Conservation (phyloP, 2,888 invertebrate species). For the Caenorhabditis sp. region DNA sequence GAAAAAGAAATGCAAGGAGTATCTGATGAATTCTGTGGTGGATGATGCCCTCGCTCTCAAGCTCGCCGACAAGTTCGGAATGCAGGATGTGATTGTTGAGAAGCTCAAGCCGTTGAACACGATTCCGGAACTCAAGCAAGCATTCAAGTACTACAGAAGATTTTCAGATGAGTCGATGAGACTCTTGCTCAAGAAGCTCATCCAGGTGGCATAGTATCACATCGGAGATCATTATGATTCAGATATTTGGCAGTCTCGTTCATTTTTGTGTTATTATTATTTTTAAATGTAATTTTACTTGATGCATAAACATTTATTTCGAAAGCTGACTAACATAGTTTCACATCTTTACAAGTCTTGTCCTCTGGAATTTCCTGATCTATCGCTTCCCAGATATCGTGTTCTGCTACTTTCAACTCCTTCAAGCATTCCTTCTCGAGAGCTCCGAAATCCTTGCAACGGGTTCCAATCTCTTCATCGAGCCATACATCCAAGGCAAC, state of each 20-base stretch:
- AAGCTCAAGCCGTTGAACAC: conserved; percentile 39
- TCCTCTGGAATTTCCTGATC: conserved; percentile 52
- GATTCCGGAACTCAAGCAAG: conserved; percentile 19
- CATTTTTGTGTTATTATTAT: background rate
- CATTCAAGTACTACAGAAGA: conserved; percentile 37
- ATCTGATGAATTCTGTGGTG: conserved; percentile 22
- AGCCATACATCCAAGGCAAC: conserved; percentile 49
- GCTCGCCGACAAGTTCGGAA: conserved; percentile 23
- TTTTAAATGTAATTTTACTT: too few species aligned
- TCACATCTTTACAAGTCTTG: conserved; percentile 48
- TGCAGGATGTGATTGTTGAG: conserved; percentile 32
- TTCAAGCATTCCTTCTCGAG: conserved; percentile 37
- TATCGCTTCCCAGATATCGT: conserved; percentile 53
- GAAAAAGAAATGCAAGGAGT: background rate
- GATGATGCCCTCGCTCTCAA: conserved; percentile 37
- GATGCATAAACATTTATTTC: background rate
- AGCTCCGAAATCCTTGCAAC: conserved; percentile 39
- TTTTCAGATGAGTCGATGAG: conserved; percentile 35
- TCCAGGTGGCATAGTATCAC: conserved; percentile 2
- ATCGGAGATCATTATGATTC: background rate
- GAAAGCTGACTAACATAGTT: conserved; percentile 16
- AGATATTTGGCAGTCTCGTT: background rate
- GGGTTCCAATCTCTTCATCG: conserved; percentile 47
- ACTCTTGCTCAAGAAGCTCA: conserved; percentile 43
- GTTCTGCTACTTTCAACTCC: conserved; percentile 48